Conservation (phyloP, 2,888 invertebrate genomes). For the Opisthograptis luteolata region DNA sequence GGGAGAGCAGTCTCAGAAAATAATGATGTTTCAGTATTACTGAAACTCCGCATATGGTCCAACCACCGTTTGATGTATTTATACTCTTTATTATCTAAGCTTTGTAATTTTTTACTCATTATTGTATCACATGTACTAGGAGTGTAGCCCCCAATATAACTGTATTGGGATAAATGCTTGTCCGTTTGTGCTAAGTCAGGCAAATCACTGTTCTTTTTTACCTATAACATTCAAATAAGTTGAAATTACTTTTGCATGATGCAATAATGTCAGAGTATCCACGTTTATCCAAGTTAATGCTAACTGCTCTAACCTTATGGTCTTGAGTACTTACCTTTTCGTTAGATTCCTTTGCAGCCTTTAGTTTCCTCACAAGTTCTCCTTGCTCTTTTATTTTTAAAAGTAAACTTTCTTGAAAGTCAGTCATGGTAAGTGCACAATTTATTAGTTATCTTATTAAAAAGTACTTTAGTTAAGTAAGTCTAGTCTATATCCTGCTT, state of each 20-base stretch:
- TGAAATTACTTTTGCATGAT: slow-evolving; percentile 42
- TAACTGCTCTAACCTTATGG: no score
- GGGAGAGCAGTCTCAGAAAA: slow-evolving; percentile 63
- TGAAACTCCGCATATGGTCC: slow-evolving; percentile 85
- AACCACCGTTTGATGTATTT: slow-evolving; percentile 84
- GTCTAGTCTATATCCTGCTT: slow-evolving; percentile 14
- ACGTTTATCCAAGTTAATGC: neutral
- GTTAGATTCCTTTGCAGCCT: slow-evolving; percentile 90
- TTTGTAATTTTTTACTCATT: slow-evolving; percentile 59
- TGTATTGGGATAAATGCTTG: slow-evolving; percentile 78
- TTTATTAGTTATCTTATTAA: slow-evolving; percentile 5
- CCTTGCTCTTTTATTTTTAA: slow-evolving; percentile 87
- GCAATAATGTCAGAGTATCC: slow-evolving; percentile 42
- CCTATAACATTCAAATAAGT: slow-evolving; percentile 60
- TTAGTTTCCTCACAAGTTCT: slow-evolving; percentile 91
- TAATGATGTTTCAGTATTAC: slow-evolving; percentile 71
- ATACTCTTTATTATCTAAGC: slow-evolving; percentile 65
- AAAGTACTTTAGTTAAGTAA: no score
- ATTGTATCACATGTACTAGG: slow-evolving; percentile 81
- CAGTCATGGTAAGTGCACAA: slow-evolving; percentile 56
- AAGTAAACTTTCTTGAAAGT: slow-evolving; percentile 63
- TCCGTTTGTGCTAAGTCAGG: slow-evolving; percentile 63
- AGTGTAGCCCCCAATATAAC: slow-evolving; percentile 83
- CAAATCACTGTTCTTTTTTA: slow-evolving; percentile 44
- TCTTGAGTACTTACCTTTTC: slow-evolving; percentile 86